These are phyloP conservation scores for Phenacoccus solenopsis DNA, from an alignment of 1,140 invertebrate genomes.

Conservation along the genomic window DNA sequence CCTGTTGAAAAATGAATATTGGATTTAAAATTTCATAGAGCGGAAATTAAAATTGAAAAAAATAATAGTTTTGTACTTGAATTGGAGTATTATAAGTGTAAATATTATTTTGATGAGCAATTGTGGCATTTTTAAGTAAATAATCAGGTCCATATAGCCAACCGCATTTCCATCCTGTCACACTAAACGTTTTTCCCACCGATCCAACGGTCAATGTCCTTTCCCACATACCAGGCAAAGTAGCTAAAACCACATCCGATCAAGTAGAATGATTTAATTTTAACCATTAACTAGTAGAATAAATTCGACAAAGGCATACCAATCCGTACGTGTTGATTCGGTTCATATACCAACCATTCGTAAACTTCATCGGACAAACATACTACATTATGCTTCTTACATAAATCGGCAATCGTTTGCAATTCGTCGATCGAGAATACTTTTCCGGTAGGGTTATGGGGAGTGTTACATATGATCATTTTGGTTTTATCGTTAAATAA, in stretches of 20 bases:
- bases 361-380: conserved; percentile 96
- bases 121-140: conserved; percentile 65
- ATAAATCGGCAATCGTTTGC: conserved; percentile 67
- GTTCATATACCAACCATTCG: conserved; percentile 89
- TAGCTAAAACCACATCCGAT: no score
- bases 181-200: conserved; percentile 94
- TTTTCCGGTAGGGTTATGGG: conserved; percentile 91
- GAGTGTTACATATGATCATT: conserved; percentile 89
- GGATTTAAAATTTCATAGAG: conserved; percentile 11
- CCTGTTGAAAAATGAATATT: conserved; percentile 39
- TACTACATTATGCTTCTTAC: conserved; percentile 83
- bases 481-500: conserved; percentile 89
- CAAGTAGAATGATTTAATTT: no score
- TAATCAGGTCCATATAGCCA: conserved; percentile 84
- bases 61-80: conserved; percentile 62
- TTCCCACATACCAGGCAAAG: conserved; percentile 93
- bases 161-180: conserved; percentile 95
- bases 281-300: no score
- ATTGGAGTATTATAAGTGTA: conserved; percentile 56
- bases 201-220: conserved; percentile 94
- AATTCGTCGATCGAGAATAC: conserved; percentile 61
- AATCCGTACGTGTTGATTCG: conserved; percentile 76
- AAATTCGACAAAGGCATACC: conserved; percentile 47
- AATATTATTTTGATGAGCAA: conserved; percentile 88
- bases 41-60: conserved; percentile 47